A percentile compares a stretch with the other conserved stretches of the same genome.
Conservation (phyloP, 2,888 invertebrate species). For the Hedychridium roseum region DNA sequence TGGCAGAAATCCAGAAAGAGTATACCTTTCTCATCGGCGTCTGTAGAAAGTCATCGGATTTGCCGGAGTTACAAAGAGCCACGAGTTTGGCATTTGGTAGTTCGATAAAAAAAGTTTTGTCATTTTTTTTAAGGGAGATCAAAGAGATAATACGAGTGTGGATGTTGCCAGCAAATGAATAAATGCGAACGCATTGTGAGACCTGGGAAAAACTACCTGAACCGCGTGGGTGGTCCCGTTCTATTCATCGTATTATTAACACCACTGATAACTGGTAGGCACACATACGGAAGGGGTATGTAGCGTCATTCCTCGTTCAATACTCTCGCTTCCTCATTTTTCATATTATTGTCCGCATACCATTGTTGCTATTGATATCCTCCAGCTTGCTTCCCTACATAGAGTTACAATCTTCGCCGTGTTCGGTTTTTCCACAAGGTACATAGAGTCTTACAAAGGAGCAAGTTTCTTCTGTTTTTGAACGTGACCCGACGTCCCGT, state of each 20-base stretch:
- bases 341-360: conserved; percentile 8
- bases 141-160: conserved; percentile 22
- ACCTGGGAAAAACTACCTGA: conserved; percentile 47
- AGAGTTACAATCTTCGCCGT: no score
- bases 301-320: conserved; percentile 8
- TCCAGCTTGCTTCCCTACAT: no score
- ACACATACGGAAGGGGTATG: conserved; percentile 24
- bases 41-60: no score
- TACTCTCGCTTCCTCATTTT: conserved; percentile 4
- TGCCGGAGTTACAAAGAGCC: no score
- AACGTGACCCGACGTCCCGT: conserved; percentile 48
- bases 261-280: conserved; percentile 46
- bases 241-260: conserved; percentile 49
- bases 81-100: no score
- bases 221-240: conserved; percentile 51
- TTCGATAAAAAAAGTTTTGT: conserved; percentile 47
- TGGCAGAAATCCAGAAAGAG: no score
- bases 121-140: conserved; percentile 45
- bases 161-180: conserved; percentile 15
- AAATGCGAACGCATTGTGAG: conserved; percentile 26
- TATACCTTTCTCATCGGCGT: no score
- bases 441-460: background rate
- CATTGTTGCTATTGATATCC: no score
- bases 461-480: conserved; percentile 38
- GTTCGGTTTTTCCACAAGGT: no score